These are phyloP conservation scores for Chironex yamaguchii DNA, from an alignment of 30 jellyfish, hydroid and myxozoan genomes.

Conservation along the genomic window DNA sequence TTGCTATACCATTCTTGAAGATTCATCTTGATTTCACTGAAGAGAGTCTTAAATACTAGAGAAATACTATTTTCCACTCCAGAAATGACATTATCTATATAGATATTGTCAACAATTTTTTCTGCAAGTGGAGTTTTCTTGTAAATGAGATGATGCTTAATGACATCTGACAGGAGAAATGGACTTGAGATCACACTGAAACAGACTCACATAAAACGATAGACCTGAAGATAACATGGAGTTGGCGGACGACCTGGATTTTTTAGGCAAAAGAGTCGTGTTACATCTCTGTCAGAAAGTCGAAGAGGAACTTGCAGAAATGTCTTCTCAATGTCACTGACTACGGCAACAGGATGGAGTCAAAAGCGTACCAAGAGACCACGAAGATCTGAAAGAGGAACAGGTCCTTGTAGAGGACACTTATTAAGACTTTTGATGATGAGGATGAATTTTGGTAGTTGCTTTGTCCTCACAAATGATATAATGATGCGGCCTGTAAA, in stretches of 20 bases:
- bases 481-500: constrained; percentile 44
- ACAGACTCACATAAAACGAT: constrained; percentile 31
- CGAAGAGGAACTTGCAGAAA: constrained; percentile 42
- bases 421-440: not conserved
- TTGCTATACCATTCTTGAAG: constrained; percentile 35
- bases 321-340: constrained; percentile 35
- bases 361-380: constrained; percentile 30
- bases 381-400: constrained; percentile 30
- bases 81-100: constrained; percentile 37
- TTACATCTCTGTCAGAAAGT: constrained; percentile 42
- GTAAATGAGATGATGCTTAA: constrained; percentile 36
- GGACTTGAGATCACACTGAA: constrained; percentile 35
- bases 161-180: constrained; percentile 33
- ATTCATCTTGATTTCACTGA: constrained; percentile 14
- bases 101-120: constrained; percentile 7
- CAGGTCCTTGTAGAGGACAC: constrained; percentile 40
- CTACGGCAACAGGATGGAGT: not conserved
- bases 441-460: constrained; percentile 20
- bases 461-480: constrained; percentile 5
- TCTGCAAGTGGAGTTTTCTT: no score
- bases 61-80: constrained; percentile 14
- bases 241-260: constrained; percentile 1
- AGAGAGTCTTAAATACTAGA: constrained; percentile 3
- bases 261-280: constrained; percentile 37
- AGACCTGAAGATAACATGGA: not conserved